Percentiles rank a stretch among this genome's conserved stretches.
Evolutionary conservation across 23 tunicate species (phyloP).

Genomic region (Ascidia mentula): DNA sequence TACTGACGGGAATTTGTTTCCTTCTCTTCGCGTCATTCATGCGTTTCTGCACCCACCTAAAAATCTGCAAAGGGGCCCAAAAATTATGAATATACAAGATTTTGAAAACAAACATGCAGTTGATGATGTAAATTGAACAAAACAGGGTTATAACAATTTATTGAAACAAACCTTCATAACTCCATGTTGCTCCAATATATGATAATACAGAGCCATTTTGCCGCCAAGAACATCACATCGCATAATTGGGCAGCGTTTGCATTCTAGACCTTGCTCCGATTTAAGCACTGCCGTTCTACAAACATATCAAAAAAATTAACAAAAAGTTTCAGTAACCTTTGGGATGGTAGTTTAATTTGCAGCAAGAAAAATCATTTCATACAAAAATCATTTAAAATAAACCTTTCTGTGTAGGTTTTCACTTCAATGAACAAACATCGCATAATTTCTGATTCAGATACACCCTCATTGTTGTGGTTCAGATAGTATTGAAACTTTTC

Average conservation of each 20-base stretch:
- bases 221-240: neutral
- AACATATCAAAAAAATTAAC: too few species aligned
- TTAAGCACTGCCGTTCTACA: neutral
- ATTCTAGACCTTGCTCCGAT: neutral
- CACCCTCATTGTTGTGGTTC: neutral
- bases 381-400: too few species aligned
- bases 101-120: neutral
- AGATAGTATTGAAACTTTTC: neutral
- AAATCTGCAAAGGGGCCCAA: neutral
- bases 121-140: neutral
- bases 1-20: neutral
- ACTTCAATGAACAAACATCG: neutral
- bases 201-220: conserved; percentile 5
- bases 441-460: neutral
- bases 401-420: neutral
- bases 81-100: neutral
- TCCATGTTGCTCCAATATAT: conserved; percentile 7
- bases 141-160: neutral
- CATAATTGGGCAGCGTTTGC: neutral
- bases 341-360: too few species aligned
- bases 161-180: neutral
- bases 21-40: neutral
- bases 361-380: too few species aligned
- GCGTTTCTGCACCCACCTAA: neutral
- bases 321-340: too few species aligned